Percentiles rank a stretch among this genome's conserved stretches.
These are phyloP conservation scores for Proctacanthus coquilletti DNA, from an alignment of 1,140 invertebrate species.

Conservation along the genomic window DNA sequence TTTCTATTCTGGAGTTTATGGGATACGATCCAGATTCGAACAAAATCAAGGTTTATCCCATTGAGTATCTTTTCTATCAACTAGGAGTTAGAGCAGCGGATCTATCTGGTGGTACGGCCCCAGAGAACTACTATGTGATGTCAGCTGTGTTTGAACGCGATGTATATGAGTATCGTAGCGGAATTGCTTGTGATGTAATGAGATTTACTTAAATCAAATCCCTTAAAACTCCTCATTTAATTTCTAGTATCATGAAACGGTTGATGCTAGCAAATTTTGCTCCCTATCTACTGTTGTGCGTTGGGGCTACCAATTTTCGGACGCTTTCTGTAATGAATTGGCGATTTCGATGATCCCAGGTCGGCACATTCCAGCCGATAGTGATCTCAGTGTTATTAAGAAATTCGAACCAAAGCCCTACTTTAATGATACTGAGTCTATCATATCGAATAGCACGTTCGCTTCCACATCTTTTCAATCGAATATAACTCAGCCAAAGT, in stretches of 20 bases:
- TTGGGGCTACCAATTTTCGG: slow-evolving; percentile 19
- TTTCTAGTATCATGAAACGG: slow-evolving; percentile 16
- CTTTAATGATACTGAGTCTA: too few relatives aligned
- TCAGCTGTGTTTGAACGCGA: slow-evolving; percentile 13
- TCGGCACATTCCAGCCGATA: slow-evolving; percentile 10
- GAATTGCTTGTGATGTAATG: slow-evolving; percentile 16
- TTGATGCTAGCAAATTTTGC: slow-evolving; percentile 18
- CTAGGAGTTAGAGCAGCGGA: slow-evolving; percentile 14
- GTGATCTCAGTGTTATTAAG: too few relatives aligned
- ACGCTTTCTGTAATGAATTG: slow-evolving; percentile 19
- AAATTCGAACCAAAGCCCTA: too few relatives aligned
- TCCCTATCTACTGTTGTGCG: slow-evolving; percentile 16
- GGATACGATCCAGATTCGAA: slow-evolving; percentile 1
- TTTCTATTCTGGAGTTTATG: slow-evolving; percentile 15
- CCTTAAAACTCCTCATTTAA: neutral
- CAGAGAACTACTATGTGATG: slow-evolving; percentile 9
- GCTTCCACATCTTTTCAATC: too few relatives aligned
- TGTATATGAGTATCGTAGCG: slow-evolving; percentile 15
- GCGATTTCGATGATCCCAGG: slow-evolving; percentile 14
- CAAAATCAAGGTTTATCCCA: slow-evolving; percentile 11
- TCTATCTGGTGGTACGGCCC: slow-evolving; percentile 8
- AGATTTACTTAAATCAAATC: slow-evolving; percentile 3
- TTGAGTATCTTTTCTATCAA: slow-evolving; percentile 17
- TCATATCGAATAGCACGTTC: too few relatives aligned
- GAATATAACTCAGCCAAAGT: too few relatives aligned